These are phyloP conservation scores for Cynopterus brachyotis DNA, from an alignment of 2,113 vertebrate genomes.

Conservation along the genomic window DNA sequence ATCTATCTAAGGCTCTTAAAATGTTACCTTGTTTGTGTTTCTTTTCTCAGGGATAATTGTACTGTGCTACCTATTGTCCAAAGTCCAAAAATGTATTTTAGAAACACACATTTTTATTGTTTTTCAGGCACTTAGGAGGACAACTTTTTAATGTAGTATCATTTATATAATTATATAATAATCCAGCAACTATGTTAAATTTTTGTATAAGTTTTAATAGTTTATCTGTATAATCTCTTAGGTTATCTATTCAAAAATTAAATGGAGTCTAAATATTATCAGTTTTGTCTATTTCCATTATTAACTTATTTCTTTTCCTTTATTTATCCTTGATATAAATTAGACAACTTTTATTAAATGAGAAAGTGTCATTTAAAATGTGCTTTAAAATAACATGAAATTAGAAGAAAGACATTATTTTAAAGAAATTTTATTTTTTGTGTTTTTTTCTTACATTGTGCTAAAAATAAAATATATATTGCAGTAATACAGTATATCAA, in stretches of 20 bases:
- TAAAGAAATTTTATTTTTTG: conserved; percentile 34
- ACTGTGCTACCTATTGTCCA: neutral
- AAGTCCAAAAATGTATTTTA: neutral
- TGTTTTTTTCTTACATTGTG: conserved; percentile 64
- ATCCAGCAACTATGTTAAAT: neutral
- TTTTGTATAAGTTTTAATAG: neutral
- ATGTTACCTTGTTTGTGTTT: neutral
- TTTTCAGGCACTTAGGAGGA: neutral
- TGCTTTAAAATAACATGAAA: conserved; percentile 82
- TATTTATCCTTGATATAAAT: conserved; percentile 76
- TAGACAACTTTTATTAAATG: conserved; percentile 83
- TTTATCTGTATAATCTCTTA: neutral
- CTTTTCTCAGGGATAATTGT: neutral
- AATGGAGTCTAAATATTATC: neutral
- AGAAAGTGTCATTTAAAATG: conserved; percentile 81
- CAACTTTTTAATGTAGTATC: neutral
- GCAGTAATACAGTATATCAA: conserved; percentile 72
- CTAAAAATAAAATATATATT: conserved; percentile 78
- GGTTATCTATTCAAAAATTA: neutral
- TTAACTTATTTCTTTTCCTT: neutral
- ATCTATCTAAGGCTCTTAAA: neutral
- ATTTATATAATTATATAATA: neutral
- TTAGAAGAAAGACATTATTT: conserved; percentile 75
- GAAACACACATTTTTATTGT: neutral
- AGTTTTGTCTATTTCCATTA: neutral